These are phyloP conservation scores for Phallusia fumigata DNA, from an alignment of 23 tunicate species.

Conservation along the genomic window DNA sequence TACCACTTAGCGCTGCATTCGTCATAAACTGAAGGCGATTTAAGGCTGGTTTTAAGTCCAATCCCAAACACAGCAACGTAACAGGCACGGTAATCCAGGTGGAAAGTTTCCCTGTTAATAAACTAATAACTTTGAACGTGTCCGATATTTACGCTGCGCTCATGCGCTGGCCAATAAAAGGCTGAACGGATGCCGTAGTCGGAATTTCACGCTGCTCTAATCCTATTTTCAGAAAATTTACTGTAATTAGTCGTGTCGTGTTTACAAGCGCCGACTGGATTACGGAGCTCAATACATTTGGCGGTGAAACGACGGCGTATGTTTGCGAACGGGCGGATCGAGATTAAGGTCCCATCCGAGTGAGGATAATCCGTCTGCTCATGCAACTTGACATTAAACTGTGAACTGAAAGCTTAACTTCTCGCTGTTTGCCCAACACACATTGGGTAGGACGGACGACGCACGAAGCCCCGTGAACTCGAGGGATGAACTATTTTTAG, in stretches of 20 bases:
- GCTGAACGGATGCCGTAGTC: not conserved
- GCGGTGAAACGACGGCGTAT: not conserved
- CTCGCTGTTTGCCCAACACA: slow-evolving; percentile 9
- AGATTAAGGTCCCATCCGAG: not conserved
- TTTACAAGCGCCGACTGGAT: not conserved
- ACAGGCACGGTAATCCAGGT: not conserved
- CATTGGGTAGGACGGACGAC: not conserved
- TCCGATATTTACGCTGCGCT: slow-evolving; percentile 13
- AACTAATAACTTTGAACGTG: not conserved
- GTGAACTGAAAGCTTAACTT: not conserved
- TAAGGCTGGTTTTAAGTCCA: not conserved
- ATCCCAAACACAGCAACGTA: not conserved
- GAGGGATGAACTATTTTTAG: slow-evolving; percentile 8
- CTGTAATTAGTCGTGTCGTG: slow-evolving; percentile 13
- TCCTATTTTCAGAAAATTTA: slow-evolving; percentile 6
- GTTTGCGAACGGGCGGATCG: slow-evolving; percentile 12
- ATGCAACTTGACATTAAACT: slow-evolving; percentile 1
- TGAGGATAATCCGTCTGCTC: slow-evolving; percentile 13
- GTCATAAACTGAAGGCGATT: not conserved
- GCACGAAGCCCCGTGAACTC: not conserved
- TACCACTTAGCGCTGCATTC: not conserved
- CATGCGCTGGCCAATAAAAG: not conserved
- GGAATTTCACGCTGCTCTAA: slow-evolving; percentile 1
- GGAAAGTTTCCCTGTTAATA: not conserved
- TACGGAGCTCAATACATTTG: slow-evolving; percentile 1